A percentile compares a stretch with the other conserved stretches of the same genome.
Conservation (phyloP, 2,113 vertebrate genomes). For the Nestor notabilis region DNA sequence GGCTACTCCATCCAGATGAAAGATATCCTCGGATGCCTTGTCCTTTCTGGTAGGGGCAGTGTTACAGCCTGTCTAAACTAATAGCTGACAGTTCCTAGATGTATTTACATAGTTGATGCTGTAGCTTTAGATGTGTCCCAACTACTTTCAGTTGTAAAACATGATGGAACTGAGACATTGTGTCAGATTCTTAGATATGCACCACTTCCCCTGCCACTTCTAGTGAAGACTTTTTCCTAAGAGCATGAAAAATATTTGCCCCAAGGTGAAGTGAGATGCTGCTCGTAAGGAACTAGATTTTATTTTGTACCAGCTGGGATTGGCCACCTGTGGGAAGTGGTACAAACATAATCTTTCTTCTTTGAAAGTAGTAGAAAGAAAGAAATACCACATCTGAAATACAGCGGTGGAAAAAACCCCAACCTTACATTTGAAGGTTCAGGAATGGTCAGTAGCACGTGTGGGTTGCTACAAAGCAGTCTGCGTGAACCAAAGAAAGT, state of each 20-base stretch:
- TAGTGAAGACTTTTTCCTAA: conserved; percentile 35
- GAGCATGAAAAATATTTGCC: conserved; percentile 56
- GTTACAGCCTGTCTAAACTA: conserved; percentile 37
- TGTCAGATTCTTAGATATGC: conserved; percentile 51
- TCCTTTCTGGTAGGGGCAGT: background rate
- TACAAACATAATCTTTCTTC: background rate
- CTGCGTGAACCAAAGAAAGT: background rate
- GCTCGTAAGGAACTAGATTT: conserved; percentile 52
- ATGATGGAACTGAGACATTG: conserved; percentile 56
- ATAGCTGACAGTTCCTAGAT: conserved; percentile 28
- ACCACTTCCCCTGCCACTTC: conserved; percentile 59
- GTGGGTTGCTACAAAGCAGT: background rate
- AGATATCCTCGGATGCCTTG: conserved; percentile 3
- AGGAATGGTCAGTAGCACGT: background rate
- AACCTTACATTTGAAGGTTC: background rate
- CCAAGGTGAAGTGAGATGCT: background rate
- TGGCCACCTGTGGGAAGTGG: conserved; percentile 36
- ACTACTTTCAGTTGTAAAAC: conserved; percentile 57
- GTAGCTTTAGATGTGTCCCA: conserved; percentile 60
- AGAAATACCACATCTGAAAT: background rate
- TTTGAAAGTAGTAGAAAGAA: conserved; percentile 24
- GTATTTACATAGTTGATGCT: conserved; percentile 48
- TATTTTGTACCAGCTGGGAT: conserved; percentile 31
- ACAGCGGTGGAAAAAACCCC: background rate
- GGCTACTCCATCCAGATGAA: background rate